Evolutionary conservation across 2,797 vertebrate species (phyloP).

Genomic region (Sylvia borin): DNA sequence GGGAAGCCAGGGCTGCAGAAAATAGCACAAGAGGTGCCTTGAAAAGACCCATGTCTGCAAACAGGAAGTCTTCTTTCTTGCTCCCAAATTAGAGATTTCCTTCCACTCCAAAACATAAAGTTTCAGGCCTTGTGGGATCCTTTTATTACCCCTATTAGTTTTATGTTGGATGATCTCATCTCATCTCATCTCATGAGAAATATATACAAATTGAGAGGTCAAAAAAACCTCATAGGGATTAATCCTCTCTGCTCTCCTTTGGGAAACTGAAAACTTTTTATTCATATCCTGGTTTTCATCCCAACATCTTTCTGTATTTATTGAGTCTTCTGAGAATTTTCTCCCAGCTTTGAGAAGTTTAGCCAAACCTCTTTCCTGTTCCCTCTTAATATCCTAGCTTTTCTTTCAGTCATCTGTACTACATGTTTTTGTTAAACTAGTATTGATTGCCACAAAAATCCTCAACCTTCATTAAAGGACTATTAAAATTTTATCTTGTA

Average conservation of each 20-base stretch:
- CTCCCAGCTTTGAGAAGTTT: conserved; percentile 16
- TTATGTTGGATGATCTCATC: conserved; percentile 45
- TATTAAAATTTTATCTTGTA: conserved; percentile 6
- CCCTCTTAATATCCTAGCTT: not conserved
- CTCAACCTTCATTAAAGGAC: conserved; percentile 9
- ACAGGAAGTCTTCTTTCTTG: not conserved
- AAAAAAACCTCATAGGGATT: conserved; percentile 36
- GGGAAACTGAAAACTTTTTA: conserved; percentile 3
- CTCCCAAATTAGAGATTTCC: not conserved
- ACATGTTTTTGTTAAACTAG: not conserved
- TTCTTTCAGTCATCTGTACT: not conserved
- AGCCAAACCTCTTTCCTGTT: not conserved
- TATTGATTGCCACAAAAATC: not conserved
- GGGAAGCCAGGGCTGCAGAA: not conserved
- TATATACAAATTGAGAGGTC: conserved; percentile 3
- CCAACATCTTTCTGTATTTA: conserved; percentile 26
- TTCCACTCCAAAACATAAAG: not conserved
- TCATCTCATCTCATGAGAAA: not conserved
- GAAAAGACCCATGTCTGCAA: not conserved
- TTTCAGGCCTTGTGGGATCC: not conserved
- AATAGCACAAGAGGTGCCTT: not conserved
- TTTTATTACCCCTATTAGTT: conserved; percentile 23
- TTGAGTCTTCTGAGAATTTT: conserved; percentile 32
- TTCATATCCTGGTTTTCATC: conserved; percentile 35
- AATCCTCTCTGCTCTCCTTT: conserved; percentile 10